Evolutionary conservation across 2,888 invertebrate species (phyloP).

Genomic region (Elegia similella): DNA sequence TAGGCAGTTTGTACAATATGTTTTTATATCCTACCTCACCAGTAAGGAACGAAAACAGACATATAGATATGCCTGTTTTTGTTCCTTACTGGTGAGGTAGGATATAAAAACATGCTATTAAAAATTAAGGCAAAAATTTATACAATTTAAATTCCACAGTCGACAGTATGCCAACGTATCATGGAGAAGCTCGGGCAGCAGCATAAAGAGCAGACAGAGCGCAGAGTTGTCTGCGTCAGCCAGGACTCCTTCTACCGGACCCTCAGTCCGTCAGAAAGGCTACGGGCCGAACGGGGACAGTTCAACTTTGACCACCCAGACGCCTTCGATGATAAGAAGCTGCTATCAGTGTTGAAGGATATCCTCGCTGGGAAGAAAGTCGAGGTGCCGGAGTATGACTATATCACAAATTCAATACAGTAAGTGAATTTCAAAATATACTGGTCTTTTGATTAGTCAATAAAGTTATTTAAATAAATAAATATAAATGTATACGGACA

Average conservation of each 20-base stretch:
- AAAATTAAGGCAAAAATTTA: too few relatives aligned
- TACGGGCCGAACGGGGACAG: slow-evolving; percentile 92
- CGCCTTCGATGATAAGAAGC: slow-evolving; percentile 95
- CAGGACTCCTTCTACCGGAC: slow-evolving; percentile 98
- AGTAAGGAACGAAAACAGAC: too few relatives aligned
- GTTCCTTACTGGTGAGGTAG: too few relatives aligned
- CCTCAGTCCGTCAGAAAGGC: slow-evolving; percentile 89
- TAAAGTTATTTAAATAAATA: too few relatives aligned
- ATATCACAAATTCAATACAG: slow-evolving; percentile 92
- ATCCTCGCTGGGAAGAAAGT: slow-evolving; percentile 93
- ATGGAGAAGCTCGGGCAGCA: slow-evolving; percentile 98
- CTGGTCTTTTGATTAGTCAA: not conserved
- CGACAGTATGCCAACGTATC: slow-evolving; percentile 98
- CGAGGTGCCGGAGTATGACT: slow-evolving; percentile 96
- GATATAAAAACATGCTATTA: too few relatives aligned
- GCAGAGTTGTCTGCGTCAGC: slow-evolving; percentile 96
- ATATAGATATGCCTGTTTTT: too few relatives aligned
- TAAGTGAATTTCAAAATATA: slow-evolving; percentile 58
- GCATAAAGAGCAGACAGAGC: slow-evolving; percentile 92
- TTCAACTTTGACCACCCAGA: slow-evolving; percentile 99
- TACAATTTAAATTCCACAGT: slow-evolving; percentile 78
- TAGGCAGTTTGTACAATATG: too few relatives aligned
- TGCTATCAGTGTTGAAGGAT: slow-evolving; percentile 89
- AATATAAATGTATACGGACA: too few relatives aligned
- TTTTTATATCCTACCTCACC: too few relatives aligned